These are phyloP conservation scores for Oligia fasciuncula DNA, from an alignment of 2,888 invertebrate genomes.

Conservation along the genomic window DNA sequence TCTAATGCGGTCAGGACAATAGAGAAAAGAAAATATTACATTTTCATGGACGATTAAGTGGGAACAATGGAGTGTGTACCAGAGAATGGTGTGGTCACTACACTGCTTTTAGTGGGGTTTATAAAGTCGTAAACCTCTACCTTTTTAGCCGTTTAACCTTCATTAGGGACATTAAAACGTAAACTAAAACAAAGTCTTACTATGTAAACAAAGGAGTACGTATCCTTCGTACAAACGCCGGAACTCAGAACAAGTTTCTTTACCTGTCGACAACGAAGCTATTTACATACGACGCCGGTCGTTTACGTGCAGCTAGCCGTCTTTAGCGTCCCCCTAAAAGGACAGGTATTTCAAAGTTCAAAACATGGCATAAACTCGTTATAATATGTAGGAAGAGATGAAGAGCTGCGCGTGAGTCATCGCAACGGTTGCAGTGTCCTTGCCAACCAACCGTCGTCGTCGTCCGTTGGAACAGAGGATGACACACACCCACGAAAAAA, in stretches of 20 bases:
- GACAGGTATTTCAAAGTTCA: constrained; percentile 66
- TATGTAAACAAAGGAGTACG: constrained; percentile 56
- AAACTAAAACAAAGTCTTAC: constrained; percentile 39
- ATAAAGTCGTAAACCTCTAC: constrained; percentile 31
- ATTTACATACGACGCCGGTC: constrained; percentile 67
- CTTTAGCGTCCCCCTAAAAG: constrained; percentile 60
- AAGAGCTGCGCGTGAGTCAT: constrained; percentile 71
- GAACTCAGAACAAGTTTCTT: constrained; percentile 61
- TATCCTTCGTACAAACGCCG: constrained; percentile 45
- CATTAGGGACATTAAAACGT: constrained; percentile 28
- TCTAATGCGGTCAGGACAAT: constrained; percentile 58
- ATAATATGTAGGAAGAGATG: constrained; percentile 60
- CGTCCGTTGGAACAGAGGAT: constrained; percentile 67
- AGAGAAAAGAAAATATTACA: constrained; percentile 63
- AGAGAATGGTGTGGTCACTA: constrained; percentile 40
- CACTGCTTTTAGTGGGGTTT: constrained; percentile 28
- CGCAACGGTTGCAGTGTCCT: constrained; percentile 75
- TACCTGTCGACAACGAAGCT: constrained; percentile 57
- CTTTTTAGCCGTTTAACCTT: constrained; percentile 32
- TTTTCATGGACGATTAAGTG: constrained; percentile 73
- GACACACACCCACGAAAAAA: constrained; percentile 76
- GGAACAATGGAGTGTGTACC: constrained; percentile 66
- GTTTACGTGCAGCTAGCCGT: constrained; percentile 46
- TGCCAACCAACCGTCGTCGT: constrained; percentile 66
- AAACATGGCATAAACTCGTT: constrained; percentile 67